Base-by-base conservation (phyloP, 2,888 invertebrate species). In the Cosmopolites sordidus region DNA sequence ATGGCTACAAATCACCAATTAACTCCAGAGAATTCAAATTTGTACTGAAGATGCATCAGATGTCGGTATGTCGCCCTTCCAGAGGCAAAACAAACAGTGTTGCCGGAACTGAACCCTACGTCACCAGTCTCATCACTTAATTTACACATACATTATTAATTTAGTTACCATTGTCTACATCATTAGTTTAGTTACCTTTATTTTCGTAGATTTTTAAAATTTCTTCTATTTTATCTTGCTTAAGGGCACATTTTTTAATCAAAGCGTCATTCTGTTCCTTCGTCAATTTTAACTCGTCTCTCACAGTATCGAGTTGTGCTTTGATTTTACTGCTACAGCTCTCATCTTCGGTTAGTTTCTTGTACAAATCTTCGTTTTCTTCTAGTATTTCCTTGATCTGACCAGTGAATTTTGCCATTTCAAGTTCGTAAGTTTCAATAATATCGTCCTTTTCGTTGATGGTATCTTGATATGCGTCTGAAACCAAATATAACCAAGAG, bases 391-490 rank as follows among this genome's bases (percentile, higher is more conserved):
- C 79, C 69, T 87, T 88, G 1, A 87, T 77, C 66, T 83, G 83
- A n/a, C 81, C 82, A 29, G 86, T 84, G 47, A 89, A 86, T 14
- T 76, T 75, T 57, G 84, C 83, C 56, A 90, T 80, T 67, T 88
- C 86, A 33, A 77, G 77, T 62, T 84, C 85, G 59, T 88, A 89
- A 60, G 83, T 83, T 14, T 76, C 67, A 43, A 91, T 83, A 0
- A 90, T 77, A 37, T 81, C 80, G 51, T 87, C 85, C 67, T 90
- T 90, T 63, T 91, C 90, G 61, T 77, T 78, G 0, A 90, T 70
- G 57, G 85, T 86, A 66, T 89, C 89, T 70, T 89, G 86, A 64
- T 89, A 91, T 0, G 89, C 87, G 66, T 87, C 83, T 56, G n/a
- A 2, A 22, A 43, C 3, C 8, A 16, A 12, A 4, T 9, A 33